Conservation (phyloP, 2,113 vertebrate species). For the Martes martes region DNA sequence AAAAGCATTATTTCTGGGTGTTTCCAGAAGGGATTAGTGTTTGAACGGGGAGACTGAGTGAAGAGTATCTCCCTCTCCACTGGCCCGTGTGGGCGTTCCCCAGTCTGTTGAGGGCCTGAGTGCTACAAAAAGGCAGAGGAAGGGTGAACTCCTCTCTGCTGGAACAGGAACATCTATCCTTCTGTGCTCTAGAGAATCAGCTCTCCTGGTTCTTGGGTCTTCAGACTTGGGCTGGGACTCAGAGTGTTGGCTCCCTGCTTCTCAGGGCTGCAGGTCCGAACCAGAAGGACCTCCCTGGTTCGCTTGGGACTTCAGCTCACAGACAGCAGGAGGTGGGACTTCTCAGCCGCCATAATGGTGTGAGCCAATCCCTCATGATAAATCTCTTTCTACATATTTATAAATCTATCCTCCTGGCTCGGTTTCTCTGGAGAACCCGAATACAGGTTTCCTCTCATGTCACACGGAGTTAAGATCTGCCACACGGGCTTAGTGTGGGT, state of each 20-base stretch:
- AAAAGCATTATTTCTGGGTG: not conserved
- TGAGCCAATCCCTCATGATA: not conserved
- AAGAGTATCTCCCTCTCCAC: not conserved
- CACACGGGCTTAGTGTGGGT: not conserved
- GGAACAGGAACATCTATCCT: not conserved
- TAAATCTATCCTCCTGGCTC: not conserved
- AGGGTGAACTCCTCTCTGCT: not conserved
- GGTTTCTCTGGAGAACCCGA: not conserved
- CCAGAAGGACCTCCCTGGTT: rapidly evolving
- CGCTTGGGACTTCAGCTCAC: not conserved
- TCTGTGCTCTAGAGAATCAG: too few species aligned
- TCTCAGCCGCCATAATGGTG: not conserved
- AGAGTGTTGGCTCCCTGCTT: not conserved
- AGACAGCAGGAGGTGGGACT: not conserved
- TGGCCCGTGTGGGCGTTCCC: not conserved
- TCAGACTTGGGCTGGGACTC: not conserved
- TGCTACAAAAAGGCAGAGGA: not conserved
- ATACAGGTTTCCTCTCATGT: not conserved
- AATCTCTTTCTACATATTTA: not conserved
- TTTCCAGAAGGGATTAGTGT: not conserved
- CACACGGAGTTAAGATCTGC: not conserved
- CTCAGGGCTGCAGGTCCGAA: not conserved
- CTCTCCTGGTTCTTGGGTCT: not conserved
- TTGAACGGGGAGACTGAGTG: not conserved
- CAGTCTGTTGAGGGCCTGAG: not conserved